phyloP scores from a whole-genome alignment of 2,797 vertebrate species.

The Podarcis siculus region DNA sequence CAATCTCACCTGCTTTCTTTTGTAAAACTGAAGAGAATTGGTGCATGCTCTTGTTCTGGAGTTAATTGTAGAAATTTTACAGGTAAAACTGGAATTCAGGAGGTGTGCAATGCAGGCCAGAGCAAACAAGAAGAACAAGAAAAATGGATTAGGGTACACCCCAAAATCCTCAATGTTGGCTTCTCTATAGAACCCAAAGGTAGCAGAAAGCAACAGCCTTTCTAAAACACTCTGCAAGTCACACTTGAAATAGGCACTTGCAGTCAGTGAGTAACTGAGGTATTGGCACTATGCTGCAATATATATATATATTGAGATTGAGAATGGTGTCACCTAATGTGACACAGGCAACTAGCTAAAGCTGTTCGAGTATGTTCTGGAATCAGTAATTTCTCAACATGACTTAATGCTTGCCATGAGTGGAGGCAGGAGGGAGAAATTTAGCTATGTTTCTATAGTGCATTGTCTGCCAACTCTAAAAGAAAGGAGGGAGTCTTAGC shows the following conservation, averaged over 20 bases:
- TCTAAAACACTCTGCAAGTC: background rate
- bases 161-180: background rate
- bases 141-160: background rate
- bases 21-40: background rate
- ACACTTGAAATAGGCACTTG: conserved; percentile 21
- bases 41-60: background rate
- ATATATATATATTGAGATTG: conserved; percentile 12
- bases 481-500: background rate
- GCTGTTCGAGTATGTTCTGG: conserved; percentile 28
- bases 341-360: conserved; percentile 36
- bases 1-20: background rate
- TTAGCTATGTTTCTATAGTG: conserved; percentile 26
- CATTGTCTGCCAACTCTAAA: conserved; percentile 28
- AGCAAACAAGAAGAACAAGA: background rate
- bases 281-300: background rate
- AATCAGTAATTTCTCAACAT: conserved; percentile 29
- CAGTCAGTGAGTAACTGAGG: background rate
- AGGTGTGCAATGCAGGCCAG: background rate
- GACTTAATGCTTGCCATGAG: conserved; percentile 31
- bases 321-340: conserved; percentile 13
- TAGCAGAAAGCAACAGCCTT: background rate
- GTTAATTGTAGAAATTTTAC: background rate
- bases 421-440: conserved; percentile 32
- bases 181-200: background rate
- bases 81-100: background rate